Evolutionary conservation across 2,113 vertebrate species (phyloP).

Genomic region (Nothobranchius kuhntae): DNA sequence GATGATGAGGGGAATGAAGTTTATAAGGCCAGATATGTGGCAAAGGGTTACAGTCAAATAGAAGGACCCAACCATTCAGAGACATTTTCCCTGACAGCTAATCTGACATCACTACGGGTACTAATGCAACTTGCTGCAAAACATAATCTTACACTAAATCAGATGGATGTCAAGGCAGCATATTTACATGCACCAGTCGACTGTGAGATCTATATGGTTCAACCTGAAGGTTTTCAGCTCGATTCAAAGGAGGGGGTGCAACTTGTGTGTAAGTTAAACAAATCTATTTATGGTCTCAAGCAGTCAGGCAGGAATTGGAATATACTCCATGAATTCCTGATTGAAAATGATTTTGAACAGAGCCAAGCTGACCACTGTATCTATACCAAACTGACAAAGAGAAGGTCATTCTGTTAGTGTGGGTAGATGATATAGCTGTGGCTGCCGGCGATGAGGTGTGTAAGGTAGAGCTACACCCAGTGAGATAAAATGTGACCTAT

Average conservation of each 20-base stretch:
- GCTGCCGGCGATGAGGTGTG: too few species aligned
- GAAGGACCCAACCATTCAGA: neutral
- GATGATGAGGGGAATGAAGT: neutral
- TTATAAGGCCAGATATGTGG: neutral
- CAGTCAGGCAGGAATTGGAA: too few species aligned
- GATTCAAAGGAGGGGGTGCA: too few species aligned
- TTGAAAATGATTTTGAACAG: too few species aligned
- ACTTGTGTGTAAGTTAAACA: too few species aligned
- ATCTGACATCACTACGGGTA: neutral
- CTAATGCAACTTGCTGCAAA: neutral
- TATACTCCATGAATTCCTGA: too few species aligned
- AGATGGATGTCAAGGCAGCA: neutral
- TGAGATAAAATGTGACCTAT: neutral
- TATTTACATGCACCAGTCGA: neutral
- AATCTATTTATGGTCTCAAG: too few species aligned
- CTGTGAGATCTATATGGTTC: neutral
- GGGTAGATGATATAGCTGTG: too few species aligned
- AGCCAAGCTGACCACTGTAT: too few species aligned
- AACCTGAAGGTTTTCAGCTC: neutral
- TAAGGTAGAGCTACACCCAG: neutral
- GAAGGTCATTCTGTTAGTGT: too few species aligned
- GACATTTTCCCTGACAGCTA: neutral
- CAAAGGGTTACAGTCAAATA: neutral
- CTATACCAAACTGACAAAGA: too few species aligned
- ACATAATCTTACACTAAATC: neutral